Percentiles rank a stretch among this genome's conserved stretches.
Conservation (phyloP, 2,888 invertebrate genomes). For the Trichacis sp. region DNA sequence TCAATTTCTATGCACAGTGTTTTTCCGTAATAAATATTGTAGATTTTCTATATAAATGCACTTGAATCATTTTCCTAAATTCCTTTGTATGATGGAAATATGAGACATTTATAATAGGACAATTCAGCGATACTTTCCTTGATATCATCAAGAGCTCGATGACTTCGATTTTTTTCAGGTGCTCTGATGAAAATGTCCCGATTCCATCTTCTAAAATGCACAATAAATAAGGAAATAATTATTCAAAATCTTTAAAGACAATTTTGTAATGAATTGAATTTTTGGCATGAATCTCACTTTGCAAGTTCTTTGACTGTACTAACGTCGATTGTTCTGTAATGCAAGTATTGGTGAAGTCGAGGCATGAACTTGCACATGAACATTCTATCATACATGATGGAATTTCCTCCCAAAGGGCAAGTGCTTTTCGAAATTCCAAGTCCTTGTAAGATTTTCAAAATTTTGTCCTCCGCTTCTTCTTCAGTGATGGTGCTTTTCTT, state of each 20-base stretch:
- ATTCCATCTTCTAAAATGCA: constrained; percentile 85
- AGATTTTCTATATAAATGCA: not conserved
- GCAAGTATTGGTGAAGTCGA: constrained; percentile 79
- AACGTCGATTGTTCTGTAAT: constrained; percentile 94
- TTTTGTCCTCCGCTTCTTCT: constrained; percentile 76
- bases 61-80: not conserved
- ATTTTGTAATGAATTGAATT: not conserved
- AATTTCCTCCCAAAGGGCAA: constrained; percentile 89
- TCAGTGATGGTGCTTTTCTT: constrained; percentile 76
- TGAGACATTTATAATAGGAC: constrained; percentile 76
- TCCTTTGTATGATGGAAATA: constrained; percentile 40
- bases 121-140: constrained; percentile 87
- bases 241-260: too few species aligned
- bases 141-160: constrained; percentile 87
- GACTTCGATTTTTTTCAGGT: constrained; percentile 76
- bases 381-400: constrained; percentile 86
- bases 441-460: constrained; percentile 80
- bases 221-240: too few species aligned
- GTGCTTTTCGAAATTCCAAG: constrained; percentile 69
- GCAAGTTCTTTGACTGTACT: constrained; percentile 88
- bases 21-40: not conserved
- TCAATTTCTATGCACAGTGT: not conserved
- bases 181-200: constrained; percentile 72
- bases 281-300: constrained; percentile 65
- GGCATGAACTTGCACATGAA: constrained; percentile 91